phyloP scores from a whole-genome alignment of 2,888 invertebrate species.

The Dicranocentrus wangi region DNA sequence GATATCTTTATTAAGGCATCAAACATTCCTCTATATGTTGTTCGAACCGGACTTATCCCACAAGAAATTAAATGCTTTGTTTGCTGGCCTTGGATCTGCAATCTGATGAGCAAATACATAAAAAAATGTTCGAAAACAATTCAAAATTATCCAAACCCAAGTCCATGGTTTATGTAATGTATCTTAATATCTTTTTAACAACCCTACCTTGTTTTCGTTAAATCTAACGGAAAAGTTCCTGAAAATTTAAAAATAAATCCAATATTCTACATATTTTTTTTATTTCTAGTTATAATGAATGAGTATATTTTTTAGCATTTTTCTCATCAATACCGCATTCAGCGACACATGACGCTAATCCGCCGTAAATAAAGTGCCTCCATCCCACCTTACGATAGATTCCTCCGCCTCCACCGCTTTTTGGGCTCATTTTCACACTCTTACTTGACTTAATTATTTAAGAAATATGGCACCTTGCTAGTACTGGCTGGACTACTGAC shows the following conservation, averaged over 20 bases:
- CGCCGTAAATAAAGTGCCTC: conserved; percentile 96
- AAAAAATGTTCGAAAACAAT: too few relatives aligned
- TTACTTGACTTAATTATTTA: too few relatives aligned
- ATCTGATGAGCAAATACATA: too few relatives aligned
- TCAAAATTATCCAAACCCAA: too few relatives aligned
- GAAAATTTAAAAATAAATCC: conserved; percentile 40
- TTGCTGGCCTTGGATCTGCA: conserved; percentile 95
- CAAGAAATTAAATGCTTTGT: conserved; percentile 75
- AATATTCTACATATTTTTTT: neutral
- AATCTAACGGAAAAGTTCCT: conserved; percentile 98
- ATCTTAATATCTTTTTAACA: too few relatives aligned
- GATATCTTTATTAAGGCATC: conserved; percentile 92
- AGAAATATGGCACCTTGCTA: too few relatives aligned
- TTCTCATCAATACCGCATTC: conserved; percentile 85
- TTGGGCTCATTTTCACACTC: conserved; percentile 71
- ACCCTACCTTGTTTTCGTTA: conserved; percentile 93
- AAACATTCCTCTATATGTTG: conserved; percentile 91
- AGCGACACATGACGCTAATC: conserved; percentile 92
- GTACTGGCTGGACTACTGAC: too few relatives aligned
- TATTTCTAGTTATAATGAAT: neutral
- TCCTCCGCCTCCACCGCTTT: conserved; percentile 69
- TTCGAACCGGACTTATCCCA: conserved; percentile 76
- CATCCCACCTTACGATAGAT: conserved; percentile 76
- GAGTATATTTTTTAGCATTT: neutral
- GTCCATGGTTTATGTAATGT: too few relatives aligned